phyloP scores from a whole-genome alignment of 2,797 vertebrate genomes.

The Nasua narica region DNA sequence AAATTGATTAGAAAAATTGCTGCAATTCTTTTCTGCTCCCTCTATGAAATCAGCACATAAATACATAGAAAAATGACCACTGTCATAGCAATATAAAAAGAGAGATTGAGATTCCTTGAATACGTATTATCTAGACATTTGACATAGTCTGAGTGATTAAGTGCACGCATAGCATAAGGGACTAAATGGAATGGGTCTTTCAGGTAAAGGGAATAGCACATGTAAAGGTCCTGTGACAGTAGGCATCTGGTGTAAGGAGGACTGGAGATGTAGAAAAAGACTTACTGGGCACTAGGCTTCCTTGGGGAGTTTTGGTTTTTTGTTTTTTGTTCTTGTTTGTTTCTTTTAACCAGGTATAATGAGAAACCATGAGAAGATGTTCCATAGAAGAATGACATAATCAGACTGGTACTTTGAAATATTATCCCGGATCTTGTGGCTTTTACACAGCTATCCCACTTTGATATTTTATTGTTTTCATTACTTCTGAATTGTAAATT shows the following conservation, averaged over 20 bases:
- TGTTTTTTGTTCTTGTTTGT: background rate
- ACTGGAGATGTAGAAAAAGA: background rate
- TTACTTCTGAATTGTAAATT: background rate
- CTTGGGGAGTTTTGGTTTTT: background rate
- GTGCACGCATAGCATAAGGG: background rate
- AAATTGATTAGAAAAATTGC: background rate
- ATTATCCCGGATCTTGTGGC: background rate
- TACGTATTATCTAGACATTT: background rate
- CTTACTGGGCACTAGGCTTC: background rate
- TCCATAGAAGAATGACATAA: background rate
- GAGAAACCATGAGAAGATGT: background rate
- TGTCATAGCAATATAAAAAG: background rate
- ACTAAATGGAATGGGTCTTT: background rate
- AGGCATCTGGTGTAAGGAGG: accelerated
- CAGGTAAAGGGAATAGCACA: background rate
- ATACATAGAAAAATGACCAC: background rate
- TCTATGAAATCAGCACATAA: background rate
- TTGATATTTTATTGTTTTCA: background rate
- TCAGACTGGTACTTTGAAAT: background rate
- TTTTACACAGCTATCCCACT: background rate
- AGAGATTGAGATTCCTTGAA: background rate
- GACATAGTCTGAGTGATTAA: background rate
- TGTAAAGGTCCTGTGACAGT: background rate
- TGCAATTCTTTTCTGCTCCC: background rate
- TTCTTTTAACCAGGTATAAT: background rate